Conservation (phyloP, 2,888 invertebrate species). For the Anticlea derivata region DNA sequence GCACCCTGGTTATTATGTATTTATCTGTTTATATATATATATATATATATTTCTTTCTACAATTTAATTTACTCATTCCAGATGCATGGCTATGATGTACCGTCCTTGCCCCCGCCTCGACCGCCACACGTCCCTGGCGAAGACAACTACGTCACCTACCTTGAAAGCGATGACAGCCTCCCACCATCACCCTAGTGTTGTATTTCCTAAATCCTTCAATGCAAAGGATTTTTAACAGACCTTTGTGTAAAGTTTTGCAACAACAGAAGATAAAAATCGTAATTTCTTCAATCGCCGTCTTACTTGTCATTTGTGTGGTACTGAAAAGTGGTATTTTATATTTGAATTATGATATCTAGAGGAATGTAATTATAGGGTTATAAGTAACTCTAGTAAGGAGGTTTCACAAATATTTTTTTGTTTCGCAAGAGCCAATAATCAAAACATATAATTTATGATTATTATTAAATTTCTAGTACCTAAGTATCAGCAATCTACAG, state of each 20-base stretch:
- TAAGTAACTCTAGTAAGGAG: neutral
- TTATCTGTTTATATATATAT: too few relatives aligned
- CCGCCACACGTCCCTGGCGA: slow-evolving; percentile 85
- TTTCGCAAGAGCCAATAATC: neutral
- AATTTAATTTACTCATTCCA: slow-evolving; percentile 61
- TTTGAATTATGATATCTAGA: slow-evolving; percentile 5
- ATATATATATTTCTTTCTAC: neutral
- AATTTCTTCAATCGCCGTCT: slow-evolving; percentile 15
- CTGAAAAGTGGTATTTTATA: slow-evolving; percentile 11
- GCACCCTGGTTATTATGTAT: too few relatives aligned
- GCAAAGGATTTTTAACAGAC: slow-evolving; percentile 27
- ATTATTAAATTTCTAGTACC: too few relatives aligned
- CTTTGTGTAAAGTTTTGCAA: slow-evolving; percentile 22
- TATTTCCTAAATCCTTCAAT: slow-evolving; percentile 56
- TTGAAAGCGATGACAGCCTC: slow-evolving; percentile 93
- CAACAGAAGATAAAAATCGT: neutral
- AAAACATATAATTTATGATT: neutral
- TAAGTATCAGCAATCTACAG: neutral
- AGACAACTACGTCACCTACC: slow-evolving; percentile 96
- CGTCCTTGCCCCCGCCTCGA: slow-evolving; percentile 83
- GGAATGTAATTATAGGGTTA: slow-evolving; percentile 6
- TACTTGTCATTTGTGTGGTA: slow-evolving; percentile 23
- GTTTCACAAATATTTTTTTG: too few relatives aligned
- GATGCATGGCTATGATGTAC: slow-evolving; percentile 96
- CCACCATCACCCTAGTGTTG: slow-evolving; percentile 88